phyloP scores from a whole-genome alignment of 2,797 vertebrate genomes.

The Gallinago stenura region DNA sequence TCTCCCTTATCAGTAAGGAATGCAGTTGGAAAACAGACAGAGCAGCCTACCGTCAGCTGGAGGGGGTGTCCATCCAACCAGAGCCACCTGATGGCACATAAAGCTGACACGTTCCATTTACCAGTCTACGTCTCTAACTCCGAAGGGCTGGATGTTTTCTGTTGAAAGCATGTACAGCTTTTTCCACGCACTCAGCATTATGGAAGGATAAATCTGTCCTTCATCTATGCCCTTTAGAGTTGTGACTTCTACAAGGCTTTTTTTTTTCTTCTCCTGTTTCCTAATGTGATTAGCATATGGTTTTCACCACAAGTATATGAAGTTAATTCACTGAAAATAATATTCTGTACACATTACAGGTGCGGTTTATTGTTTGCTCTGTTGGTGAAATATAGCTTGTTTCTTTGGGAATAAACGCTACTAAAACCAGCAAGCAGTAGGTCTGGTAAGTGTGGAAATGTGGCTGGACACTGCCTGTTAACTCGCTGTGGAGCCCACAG shows the following conservation, averaged over 20 bases:
- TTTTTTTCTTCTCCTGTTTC: neutral
- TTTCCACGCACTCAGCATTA: neutral
- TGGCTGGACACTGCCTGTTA: neutral
- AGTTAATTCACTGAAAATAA: neutral
- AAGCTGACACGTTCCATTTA: neutral
- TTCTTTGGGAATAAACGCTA: neutral
- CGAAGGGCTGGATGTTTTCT: neutral
- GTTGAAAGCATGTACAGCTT: neutral
- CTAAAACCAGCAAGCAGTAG: neutral
- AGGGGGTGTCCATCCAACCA: neutral
- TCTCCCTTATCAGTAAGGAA: constrained; percentile 1
- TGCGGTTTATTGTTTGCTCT: neutral
- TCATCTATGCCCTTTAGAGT: neutral
- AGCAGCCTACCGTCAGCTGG: neutral
- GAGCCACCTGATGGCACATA: neutral
- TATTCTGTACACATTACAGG: neutral
- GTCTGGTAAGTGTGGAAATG: neutral
- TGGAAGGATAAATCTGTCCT: neutral
- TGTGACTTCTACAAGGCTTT: neutral
- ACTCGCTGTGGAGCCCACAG: neutral
- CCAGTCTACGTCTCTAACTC: neutral
- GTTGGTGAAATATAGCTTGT: neutral
- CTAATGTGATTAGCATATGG: neutral
- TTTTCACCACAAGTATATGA: neutral
- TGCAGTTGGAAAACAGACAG: neutral